A percentile compares a stretch with the other conserved stretches of the same genome.
Evolutionary conservation across 2,113 vertebrate genomes (phyloP).

Genomic region (Petrocephalus microphthalmus): DNA sequence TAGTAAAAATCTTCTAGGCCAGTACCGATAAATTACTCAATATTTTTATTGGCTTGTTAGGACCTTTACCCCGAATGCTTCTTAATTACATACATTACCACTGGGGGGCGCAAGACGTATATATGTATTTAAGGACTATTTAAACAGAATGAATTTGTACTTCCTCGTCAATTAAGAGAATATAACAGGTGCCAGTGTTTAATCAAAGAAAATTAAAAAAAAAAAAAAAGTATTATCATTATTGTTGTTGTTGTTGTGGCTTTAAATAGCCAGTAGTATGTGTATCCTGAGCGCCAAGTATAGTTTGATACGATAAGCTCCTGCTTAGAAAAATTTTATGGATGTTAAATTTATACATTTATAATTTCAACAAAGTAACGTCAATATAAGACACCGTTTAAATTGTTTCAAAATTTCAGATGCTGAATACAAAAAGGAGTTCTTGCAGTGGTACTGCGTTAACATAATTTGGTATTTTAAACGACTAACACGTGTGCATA

Average conservation of each 20-base stretch:
- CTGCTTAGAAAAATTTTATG: not conserved
- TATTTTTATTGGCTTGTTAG: not conserved
- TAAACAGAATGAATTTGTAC: not conserved
- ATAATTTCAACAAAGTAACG: not conserved
- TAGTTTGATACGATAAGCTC: not conserved
- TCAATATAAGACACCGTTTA: not conserved
- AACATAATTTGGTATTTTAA: not conserved
- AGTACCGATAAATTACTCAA: not conserved
- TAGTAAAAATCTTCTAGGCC: not conserved
- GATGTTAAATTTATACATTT: not conserved
- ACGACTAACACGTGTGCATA: not conserved
- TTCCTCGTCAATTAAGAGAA: not conserved
- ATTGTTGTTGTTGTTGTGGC: not conserved
- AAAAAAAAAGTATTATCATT: too few species aligned
- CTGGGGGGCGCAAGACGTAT: conserved; percentile 13
- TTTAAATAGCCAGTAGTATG: not conserved
- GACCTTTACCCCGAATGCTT: not conserved
- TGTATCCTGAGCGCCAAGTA: not conserved
- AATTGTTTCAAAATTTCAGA: not conserved
- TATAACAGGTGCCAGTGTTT: not conserved
- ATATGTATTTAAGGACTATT: not conserved
- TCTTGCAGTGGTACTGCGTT: not conserved
- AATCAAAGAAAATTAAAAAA: not conserved
- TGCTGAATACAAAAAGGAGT: not conserved
- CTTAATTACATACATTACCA: not conserved